These are phyloP conservation scores for Echinometra lucunter DNA, from an alignment of 53 echinoderm and acorn worm genomes.

Conservation along the genomic window DNA sequence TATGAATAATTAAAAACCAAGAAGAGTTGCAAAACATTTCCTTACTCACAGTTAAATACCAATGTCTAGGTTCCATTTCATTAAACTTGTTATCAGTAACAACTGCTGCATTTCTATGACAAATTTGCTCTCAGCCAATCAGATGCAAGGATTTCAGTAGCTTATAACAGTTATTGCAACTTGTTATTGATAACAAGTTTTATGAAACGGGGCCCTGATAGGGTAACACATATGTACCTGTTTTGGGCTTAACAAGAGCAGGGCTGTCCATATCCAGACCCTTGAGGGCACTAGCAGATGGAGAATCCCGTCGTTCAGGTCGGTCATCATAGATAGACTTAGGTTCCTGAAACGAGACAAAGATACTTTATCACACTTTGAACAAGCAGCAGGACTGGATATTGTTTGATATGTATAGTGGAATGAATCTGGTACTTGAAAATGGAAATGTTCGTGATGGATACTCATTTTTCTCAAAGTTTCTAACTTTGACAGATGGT, in stretches of 20 bases:
- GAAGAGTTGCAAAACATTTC: background rate
- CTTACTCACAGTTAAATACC: background rate
- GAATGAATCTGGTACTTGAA: background rate
- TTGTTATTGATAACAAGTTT: no score
- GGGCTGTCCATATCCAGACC: conserved; percentile 48
- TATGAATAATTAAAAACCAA: background rate
- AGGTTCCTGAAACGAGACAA: conserved; percentile 75
- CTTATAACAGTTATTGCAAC: no score
- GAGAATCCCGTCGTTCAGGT: conserved; percentile 42
- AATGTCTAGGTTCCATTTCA: background rate
- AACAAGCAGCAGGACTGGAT: background rate
- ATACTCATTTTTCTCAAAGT: no score
- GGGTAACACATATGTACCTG: background rate
- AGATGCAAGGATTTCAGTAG: no score
- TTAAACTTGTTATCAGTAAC: no score
- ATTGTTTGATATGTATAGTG: background rate
- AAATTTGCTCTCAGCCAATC: no score
- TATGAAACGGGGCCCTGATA: no score
- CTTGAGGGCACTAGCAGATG: conserved; percentile 23
- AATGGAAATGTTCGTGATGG: background rate
- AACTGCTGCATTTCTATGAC: no score
- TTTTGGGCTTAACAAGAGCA: conserved; percentile 49
- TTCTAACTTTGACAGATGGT: background rate
- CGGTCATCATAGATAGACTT: conserved; percentile 88
- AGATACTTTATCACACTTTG: background rate